Conservation (phyloP, 37 sponge, comb jelly and placozoan genomes). For the Geodia barretti region DNA sequence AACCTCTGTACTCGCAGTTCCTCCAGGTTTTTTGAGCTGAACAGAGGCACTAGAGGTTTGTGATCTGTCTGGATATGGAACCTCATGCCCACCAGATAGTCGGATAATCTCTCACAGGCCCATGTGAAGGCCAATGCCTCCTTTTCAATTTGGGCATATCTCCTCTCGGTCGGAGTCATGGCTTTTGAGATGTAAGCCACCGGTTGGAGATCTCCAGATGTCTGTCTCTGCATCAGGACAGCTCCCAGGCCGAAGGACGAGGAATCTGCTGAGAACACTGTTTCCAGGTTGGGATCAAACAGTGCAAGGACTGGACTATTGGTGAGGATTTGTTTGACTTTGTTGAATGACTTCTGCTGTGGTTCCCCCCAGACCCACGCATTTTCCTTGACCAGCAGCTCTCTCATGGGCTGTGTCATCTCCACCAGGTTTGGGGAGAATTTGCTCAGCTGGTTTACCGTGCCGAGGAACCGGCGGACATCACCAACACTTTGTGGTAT, state of each 20-base stretch:
- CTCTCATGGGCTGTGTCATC: slow-evolving; percentile 21
- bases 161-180: slow-evolving; percentile 22
- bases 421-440: slow-evolving; percentile 29
- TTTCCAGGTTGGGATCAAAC: slow-evolving; percentile 5
- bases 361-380: slow-evolving; percentile 21
- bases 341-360: slow-evolving; percentile 12
- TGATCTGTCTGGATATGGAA: slow-evolving; percentile 57
- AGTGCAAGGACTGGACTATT: slow-evolving; percentile 13
- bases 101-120: slow-evolving; percentile 29
- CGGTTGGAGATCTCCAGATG: slow-evolving; percentile 26
- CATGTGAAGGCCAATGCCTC: slow-evolving; percentile 43
- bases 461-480: slow-evolving; percentile 34
- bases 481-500: slow-evolving; percentile 20
- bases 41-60: slow-evolving; percentile 56
- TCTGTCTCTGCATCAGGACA: slow-evolving; percentile 23
- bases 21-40: slow-evolving; percentile 46
- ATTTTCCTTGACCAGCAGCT: slow-evolving; percentile 21
- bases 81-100: slow-evolving; percentile 17
- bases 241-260: slow-evolving; percentile 40
- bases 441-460: slow-evolving; percentile 31
- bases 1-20: slow-evolving; percentile 47
- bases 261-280: slow-evolving; percentile 27
- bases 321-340: slow-evolving; percentile 16
- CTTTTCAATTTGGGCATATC: slow-evolving; percentile 61
- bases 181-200: slow-evolving; percentile 51